Evolutionary conservation across 35 echinoderm and acorn worm genomes (phyloP).

Genomic region (Patiria miniata): DNA sequence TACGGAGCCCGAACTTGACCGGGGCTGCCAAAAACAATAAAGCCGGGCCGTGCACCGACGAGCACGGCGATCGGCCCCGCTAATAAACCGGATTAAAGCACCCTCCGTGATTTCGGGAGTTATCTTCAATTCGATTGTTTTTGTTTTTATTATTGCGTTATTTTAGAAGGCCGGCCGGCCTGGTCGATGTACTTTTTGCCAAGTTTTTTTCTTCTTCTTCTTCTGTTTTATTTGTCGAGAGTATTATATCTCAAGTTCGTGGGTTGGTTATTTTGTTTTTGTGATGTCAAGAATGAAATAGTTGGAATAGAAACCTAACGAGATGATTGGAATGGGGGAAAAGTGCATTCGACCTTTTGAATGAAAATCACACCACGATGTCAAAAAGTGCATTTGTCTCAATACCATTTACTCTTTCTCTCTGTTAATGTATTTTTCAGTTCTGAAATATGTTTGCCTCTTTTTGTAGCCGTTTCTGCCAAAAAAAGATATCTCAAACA

Average conservation of each 20-base stretch:
- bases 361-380: neutral
- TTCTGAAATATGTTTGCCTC: too few relatives aligned
- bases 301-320: neutral
- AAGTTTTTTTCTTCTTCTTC: neutral
- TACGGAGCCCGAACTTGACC: neutral
- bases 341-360: neutral
- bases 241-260: too few relatives aligned
- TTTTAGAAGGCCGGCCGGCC: neutral
- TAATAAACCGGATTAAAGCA: slow-evolving; percentile 16
- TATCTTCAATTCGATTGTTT: slow-evolving; percentile 12
- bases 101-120: neutral
- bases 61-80: neutral
- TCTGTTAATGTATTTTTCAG: too few relatives aligned
- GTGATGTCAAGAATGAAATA: neutral
- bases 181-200: slow-evolving; percentile 16
- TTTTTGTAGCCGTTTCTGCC: too few relatives aligned
- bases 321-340: neutral
- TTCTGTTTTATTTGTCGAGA: neutral
- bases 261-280: too few relatives aligned
- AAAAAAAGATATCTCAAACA: too few relatives aligned
- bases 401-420: too few relatives aligned
- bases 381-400: too few relatives aligned
- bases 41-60: neutral
- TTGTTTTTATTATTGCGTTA: slow-evolving; percentile 26
- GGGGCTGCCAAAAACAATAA: slow-evolving; percentile 5